A percentile compares a stretch with the other conserved stretches of the same genome.
These are phyloP conservation scores for Linnaemya tessellans DNA, from an alignment of 2,888 invertebrate genomes.

Conservation along the genomic window DNA sequence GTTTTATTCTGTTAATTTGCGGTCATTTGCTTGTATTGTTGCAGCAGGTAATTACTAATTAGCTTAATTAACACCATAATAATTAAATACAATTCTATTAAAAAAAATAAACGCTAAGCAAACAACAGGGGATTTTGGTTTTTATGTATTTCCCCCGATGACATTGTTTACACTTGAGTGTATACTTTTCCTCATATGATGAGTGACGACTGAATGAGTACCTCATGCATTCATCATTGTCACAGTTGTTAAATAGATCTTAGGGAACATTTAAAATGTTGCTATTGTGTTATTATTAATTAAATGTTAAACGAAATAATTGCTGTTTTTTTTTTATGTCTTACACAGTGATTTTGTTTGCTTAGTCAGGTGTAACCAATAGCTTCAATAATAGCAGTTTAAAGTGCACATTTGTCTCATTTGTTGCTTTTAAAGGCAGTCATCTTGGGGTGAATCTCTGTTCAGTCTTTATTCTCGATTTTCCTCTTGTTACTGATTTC, in stretches of 20 bases:
- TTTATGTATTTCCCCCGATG: constrained; percentile 46
- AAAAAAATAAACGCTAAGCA: constrained; percentile 9
- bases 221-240: not conserved
- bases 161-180: constrained; percentile 14
- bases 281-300: not conserved
- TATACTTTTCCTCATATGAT: not conserved
- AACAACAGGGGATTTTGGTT: constrained; percentile 39
- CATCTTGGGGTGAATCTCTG: too few relatives aligned
- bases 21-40: constrained; percentile 53
- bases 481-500: too few relatives aligned
- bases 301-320: not conserved
- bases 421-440: too few relatives aligned
- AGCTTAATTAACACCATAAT: constrained; percentile 63
- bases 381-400: too few relatives aligned
- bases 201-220: not conserved
- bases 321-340: not conserved
- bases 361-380: too few relatives aligned
- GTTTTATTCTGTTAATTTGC: constrained; percentile 59
- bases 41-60: constrained; percentile 61
- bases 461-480: too few relatives aligned
- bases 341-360: too few relatives aligned
- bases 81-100: constrained; percentile 60
- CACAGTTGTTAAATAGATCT: constrained; percentile 13
- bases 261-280: constrained; percentile 28
- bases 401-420: too few relatives aligned